Conservation (phyloP, 2,797 vertebrate species). For the Ctenochaetus hawaiiensis region DNA sequence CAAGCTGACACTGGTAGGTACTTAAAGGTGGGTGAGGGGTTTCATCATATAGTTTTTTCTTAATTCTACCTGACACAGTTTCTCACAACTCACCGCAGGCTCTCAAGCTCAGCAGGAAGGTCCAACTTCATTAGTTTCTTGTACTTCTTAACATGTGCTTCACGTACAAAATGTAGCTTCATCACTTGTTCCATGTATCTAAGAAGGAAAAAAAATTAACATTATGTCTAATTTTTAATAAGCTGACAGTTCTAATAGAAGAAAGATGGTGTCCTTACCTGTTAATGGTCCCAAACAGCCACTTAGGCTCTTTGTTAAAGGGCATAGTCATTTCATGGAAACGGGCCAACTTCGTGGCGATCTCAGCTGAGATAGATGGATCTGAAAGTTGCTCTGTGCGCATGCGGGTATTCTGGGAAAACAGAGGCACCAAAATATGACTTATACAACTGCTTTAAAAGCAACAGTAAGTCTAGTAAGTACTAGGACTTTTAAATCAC, state of each 20-base stretch:
- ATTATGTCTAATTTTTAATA: neutral
- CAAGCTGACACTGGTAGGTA: neutral
- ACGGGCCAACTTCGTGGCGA: constrained; percentile 90
- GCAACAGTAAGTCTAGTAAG: neutral
- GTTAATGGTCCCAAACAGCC: constrained; percentile 94
- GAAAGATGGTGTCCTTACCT: constrained; percentile 76
- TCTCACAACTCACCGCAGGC: constrained; percentile 86
- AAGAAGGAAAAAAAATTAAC: constrained; percentile 17
- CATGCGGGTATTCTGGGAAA: constrained; percentile 90
- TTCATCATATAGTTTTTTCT: neutral
- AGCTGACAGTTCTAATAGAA: neutral
- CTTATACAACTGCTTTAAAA: neutral
- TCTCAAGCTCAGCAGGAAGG: constrained; percentile 89
- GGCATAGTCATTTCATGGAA: constrained; percentile 97
- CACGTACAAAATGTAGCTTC: constrained; percentile 86
- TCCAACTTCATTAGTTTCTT: constrained; percentile 87
- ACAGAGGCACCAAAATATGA: neutral
- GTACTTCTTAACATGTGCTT: constrained; percentile 86
- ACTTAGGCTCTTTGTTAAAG: constrained; percentile 95
- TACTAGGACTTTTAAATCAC: neutral
- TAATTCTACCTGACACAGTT: neutral
- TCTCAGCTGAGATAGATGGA: constrained; percentile 88
- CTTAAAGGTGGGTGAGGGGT: neutral
- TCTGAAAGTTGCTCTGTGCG: constrained; percentile 88
- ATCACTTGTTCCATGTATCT: constrained; percentile 95